phyloP scores from a whole-genome alignment of 92 coral and sea anemone species.

The Bergia sp. region DNA sequence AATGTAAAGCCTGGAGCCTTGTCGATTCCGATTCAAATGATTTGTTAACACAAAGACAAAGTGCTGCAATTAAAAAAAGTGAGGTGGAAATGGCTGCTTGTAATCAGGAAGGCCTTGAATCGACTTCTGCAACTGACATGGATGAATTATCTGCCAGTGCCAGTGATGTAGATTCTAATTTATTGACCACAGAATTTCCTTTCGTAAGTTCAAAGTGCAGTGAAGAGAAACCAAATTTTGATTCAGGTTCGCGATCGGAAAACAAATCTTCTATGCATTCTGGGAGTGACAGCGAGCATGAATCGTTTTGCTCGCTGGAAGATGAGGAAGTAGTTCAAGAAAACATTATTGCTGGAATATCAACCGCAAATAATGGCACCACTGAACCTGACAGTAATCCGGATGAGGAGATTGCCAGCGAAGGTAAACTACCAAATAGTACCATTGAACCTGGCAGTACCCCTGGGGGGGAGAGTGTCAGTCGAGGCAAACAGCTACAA shows the following conservation, averaged over 20 bases:
- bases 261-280: not conserved
- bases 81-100: not conserved
- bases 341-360: not conserved
- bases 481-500: not conserved
- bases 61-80: not conserved
- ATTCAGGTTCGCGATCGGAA: not conserved
- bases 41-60: not conserved
- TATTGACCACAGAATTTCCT: not conserved
- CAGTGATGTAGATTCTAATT: not conserved
- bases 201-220: conserved; percentile 6
- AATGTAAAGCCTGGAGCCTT: not conserved
- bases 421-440: not conserved
- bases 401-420: not conserved
- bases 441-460: not conserved
- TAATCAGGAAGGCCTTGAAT: not conserved
- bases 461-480: not conserved
- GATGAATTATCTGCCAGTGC: not conserved
- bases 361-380: not conserved
- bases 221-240: not conserved
- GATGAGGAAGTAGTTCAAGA: not conserved
- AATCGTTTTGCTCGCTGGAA: conserved; percentile 37
- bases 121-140: not conserved
- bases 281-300: conserved; percentile 20
- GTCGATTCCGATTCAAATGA: not conserved
- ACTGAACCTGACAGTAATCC: not conserved